phyloP scores from a whole-genome alignment of 2,113 vertebrate species.

The Notothenia coriiceps region DNA sequence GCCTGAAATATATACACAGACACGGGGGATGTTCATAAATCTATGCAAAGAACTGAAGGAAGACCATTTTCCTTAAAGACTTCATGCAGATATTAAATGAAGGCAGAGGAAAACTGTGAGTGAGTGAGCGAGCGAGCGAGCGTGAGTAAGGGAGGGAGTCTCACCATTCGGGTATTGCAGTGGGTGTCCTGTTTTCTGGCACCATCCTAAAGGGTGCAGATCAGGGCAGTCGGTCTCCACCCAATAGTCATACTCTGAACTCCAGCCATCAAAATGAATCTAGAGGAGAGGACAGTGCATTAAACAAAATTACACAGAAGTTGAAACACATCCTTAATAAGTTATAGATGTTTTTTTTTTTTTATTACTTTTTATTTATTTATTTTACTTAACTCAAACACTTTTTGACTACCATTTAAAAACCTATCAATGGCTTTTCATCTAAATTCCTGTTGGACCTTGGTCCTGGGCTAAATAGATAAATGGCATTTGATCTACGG shows the following conservation, averaged over 20 bases:
- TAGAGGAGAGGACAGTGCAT: constrained; percentile 41
- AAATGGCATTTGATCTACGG: too few species aligned
- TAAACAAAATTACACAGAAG: neutral
- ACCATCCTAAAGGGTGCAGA: constrained; percentile 92
- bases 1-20: constrained; percentile 62
- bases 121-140: constrained; percentile 14
- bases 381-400: too few species aligned
- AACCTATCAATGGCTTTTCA: too few species aligned
- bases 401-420: too few species aligned
- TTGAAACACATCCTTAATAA: neutral
- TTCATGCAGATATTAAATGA: constrained; percentile 25
- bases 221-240: constrained; percentile 90
- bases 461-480: too few species aligned
- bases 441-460: too few species aligned
- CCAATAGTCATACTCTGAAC: constrained; percentile 89
- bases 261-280: constrained; percentile 94
- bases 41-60: constrained; percentile 18
- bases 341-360: too few species aligned
- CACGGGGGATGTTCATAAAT: constrained; percentile 19
- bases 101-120: constrained; percentile 29
- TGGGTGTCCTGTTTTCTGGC: constrained; percentile 91
- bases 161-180: constrained; percentile 89
- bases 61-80: constrained; percentile 27
- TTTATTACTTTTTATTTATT: too few species aligned
- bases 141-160: constrained; percentile 16